Evolutionary conservation across 1,140 invertebrate species (phyloP), one percentile per base, ranked within the genome.

Genomic region (Brevipalpus yothersi): DNA sequence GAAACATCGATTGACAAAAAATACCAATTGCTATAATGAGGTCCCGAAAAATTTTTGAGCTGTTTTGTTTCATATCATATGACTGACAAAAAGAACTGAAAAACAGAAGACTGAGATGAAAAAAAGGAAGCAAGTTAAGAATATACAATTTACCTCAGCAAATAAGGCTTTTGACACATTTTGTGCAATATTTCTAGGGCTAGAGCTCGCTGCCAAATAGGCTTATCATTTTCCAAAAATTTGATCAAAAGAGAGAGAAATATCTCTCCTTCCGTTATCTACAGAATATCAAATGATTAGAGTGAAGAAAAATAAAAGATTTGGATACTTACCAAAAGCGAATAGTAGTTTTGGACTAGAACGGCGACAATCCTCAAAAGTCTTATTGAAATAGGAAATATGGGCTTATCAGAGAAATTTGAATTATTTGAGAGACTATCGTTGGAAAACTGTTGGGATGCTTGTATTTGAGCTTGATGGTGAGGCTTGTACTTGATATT

Each of bases 261-360:
- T 67, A 98, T 97, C 75, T 98, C 94, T 73, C 91, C 95, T 72
- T 98, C 93, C 5, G 92, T 96, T 19, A 87, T 79, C 86, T 89
- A 67, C 63, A 76, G 71, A 53, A 63, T 55, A 65, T 64, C 23
- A 45, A 55, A 13, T 15, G 55, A 39, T 58, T 57, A n/a, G 12
- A 47, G 47, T 49, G 49, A 47, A 40, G 1, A 43, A 43, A 0
- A 58, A 54, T 64, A 13, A 13, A 58, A 13, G 45, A 56, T 51
- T 53, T 64, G 57, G 56, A 42, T 23, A 56, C 78, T 77, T 69
- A 93, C 90, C 75, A 97, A 72, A 63, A 94, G 75, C 19, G 79
- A 78, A 70, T 96, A 92, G 73, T 95, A 97, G 69, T 90, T 85
- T 69, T 88, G 85, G 66, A 97, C 81, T 23, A 97, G 77, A 64